phyloP scores from a whole-genome alignment of 2,888 invertebrate genomes.

The Synergus umbraculus region DNA sequence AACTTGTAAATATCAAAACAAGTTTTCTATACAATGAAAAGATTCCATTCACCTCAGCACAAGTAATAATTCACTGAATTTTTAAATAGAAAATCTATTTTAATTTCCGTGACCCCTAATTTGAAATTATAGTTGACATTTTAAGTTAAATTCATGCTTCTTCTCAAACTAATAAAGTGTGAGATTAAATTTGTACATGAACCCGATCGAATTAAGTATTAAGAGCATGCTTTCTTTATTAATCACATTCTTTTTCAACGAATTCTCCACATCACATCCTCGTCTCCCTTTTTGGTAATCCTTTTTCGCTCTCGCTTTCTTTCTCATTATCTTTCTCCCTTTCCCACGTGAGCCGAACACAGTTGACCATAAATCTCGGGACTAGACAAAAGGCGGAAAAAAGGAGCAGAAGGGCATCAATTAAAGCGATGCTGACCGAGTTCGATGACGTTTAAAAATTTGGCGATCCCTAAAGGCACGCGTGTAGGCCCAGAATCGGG shows the following conservation, averaged over 20 bases:
- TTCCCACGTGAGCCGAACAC: slow-evolving; percentile 44
- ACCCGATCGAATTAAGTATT: background rate
- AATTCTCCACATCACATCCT: slow-evolving; percentile 1
- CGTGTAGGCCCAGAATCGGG: background rate
- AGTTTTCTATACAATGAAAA: too few species aligned
- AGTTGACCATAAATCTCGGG: slow-evolving; percentile 68
- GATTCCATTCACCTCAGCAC: too few species aligned
- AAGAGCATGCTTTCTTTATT: background rate
- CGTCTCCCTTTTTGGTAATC: background rate
- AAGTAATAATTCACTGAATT: too few species aligned
- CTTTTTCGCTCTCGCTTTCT: background rate
- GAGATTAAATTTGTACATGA: slow-evolving; percentile 1
- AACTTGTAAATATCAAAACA: too few species aligned
- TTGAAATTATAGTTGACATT: background rate
- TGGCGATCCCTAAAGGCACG: slow-evolving; percentile 5
- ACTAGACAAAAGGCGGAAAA: slow-evolving; percentile 71
- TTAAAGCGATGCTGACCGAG: slow-evolving; percentile 57
- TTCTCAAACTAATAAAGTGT: background rate
- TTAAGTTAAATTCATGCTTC: background rate
- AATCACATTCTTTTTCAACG: background rate
- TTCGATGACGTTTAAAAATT: slow-evolving; percentile 29
- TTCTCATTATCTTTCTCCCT: slow-evolving; percentile 38
- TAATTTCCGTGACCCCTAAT: background rate
- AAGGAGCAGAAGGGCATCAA: slow-evolving; percentile 66
- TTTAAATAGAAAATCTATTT: too few species aligned